Evolutionary conservation across 2,888 invertebrate genomes (phyloP), one percentile per base, ranked within the genome.

Genomic region (Gandaritis pyraliata): DNA sequence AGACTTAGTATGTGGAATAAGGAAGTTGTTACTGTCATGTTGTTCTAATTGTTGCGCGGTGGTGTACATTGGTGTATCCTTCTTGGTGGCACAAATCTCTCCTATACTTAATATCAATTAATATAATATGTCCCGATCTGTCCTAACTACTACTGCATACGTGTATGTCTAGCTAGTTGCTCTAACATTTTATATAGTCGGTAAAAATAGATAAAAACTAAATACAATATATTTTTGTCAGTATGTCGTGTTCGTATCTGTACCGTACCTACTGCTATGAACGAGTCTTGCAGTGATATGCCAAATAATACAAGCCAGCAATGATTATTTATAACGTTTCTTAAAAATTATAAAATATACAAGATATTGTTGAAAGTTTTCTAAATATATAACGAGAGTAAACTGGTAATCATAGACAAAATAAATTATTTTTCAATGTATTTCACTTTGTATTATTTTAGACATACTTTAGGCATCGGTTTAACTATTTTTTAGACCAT

Each of bases 361-460:
- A 90, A 89, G 55, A 86, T 86, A 90, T 90, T 91, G 92, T 92
- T 91, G 89, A 90, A 87, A 73, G 80, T 90, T 91, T 92, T 90
- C 90, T 90, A 90, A 90, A 90, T 90, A 90, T 90, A 86, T 91
- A 88, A 87, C 82, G 79, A 83, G 78, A 86, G 77, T 85, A 90
- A 86, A 82, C 84, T 81, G 87, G 81, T 86, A 89, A 91, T 89
- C 88, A 85, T 86, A 88, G 80, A 87, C 82, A 64, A 57, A 91
- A 90, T 90, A 90, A 92, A 90, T 88, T 91, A 90, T 90, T 92
- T 91, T 92, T 90, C 86, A 91, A 90, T 85, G 85, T 86, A 90
- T 48, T 68, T 61, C 61, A 58, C 72, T 73, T 82, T 75, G 80
- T 88, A 86, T 83, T 75, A 85, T 87, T 89, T 78, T 12, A 36